Conservation (phyloP, 2,888 invertebrate genomes). For the Zygaena filipendulae region DNA sequence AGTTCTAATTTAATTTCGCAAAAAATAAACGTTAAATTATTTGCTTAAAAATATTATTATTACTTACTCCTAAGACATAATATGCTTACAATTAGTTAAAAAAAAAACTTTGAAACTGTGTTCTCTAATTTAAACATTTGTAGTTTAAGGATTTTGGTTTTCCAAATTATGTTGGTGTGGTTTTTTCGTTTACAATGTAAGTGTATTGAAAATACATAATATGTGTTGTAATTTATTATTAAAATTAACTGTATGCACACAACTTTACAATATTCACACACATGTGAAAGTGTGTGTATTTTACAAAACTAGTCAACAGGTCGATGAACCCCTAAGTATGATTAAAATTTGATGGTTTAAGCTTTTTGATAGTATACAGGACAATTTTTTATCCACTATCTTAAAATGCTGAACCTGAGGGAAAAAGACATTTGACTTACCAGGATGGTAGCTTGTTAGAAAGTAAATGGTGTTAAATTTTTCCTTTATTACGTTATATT, state of each 20-base stretch:
- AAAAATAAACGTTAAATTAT: constrained; percentile 56
- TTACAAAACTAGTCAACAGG: constrained; percentile 59
- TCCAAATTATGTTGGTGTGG: constrained; percentile 66
- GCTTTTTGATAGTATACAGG: too few relatives aligned
- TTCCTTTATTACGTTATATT: too few relatives aligned
- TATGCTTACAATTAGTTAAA: too few relatives aligned
- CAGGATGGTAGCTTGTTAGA: too few relatives aligned
- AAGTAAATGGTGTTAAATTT: too few relatives aligned
- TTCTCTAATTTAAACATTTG: constrained; percentile 52
- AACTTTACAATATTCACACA: constrained; percentile 39
- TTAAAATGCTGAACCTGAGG: too few relatives aligned
- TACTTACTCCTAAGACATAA: too few relatives aligned
- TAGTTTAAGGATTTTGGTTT: constrained; percentile 60
- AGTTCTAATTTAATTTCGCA: constrained; percentile 68
- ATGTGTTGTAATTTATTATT: constrained; percentile 14
- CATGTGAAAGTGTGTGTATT: constrained; percentile 49
- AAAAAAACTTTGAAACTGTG: constrained; percentile 41
- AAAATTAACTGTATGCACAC: constrained; percentile 28
- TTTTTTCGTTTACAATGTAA: constrained; percentile 61
- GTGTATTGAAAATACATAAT: constrained; percentile 18
- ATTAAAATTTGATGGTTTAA: neutral
- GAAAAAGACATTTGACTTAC: too few relatives aligned
- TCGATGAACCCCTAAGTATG: constrained; percentile 41
- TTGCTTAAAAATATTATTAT: constrained; percentile 40
- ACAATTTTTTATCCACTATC: too few relatives aligned